Evolutionary conservation across 2,888 invertebrate species (phyloP), one percentile per base, ranked within the genome.

Genomic region (Formica aserva): DNA sequence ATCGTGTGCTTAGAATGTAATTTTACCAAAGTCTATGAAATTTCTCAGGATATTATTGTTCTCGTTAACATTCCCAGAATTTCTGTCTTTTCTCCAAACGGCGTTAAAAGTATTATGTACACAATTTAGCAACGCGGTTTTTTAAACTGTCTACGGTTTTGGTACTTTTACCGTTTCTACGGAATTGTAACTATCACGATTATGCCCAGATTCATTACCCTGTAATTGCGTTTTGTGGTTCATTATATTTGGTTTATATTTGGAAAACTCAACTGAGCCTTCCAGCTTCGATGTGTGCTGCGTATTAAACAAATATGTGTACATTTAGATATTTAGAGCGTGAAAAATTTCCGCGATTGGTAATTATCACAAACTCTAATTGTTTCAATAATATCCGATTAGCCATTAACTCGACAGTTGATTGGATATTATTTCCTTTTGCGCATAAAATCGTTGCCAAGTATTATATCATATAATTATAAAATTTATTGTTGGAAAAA

Each of bases 161-260:
- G 38, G 18, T 66, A 77, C 55, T 67, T 52, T 77, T 57, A n/a
- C 9, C 41, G 15, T 41, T 57, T 41, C n/a, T 22, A 41, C n/a
- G 15, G 22, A 55, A 41, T 57, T 41, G 41, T 67, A 67, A 77
- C n/a, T 77, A 41, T 29, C 57, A 29, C 41, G 41, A 67, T 77
- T 77, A 77, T 67, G 77, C 29, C 5, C 38, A 3, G 15, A 41
- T 38, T 66, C n/a, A 67, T 67, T 41, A 77, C 15, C 15, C 55
- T 41, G 41, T 77, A 67, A 67, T 77, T 67, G 55, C 77, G 15
- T 77, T 67, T 77, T 67, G 67, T 57, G 77, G 57, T 41, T 41
- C 57, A 38, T 26, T 22, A 22, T 22, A 22, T 22, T 22, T 22
- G 41, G 2, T 67, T 67, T 77, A 67, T 41, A 67, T 77, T 41